Base-by-base conservation (phyloP, 2,797 vertebrate genomes). In the Chaenodraco wilsoni region DNA sequence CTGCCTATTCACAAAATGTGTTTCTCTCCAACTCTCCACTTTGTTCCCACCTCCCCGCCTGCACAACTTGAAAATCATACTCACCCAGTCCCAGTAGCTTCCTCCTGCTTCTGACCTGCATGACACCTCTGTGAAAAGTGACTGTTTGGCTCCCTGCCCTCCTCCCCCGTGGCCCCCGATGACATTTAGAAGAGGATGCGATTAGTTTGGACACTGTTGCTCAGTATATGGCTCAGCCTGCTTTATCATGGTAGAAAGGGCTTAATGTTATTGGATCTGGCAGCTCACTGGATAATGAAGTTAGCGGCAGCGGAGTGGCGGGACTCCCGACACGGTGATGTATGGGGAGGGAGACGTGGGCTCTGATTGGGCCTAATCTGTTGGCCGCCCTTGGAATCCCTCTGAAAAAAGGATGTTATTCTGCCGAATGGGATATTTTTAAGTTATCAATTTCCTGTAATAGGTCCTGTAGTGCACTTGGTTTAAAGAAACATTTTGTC, bases 181-280 rank as follows among this genome's bases (percentile, higher is more conserved):
- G 83, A 85, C 81, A 87, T 88, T 88, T 86, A 78, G 73, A 86
- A n/a, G 65, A 82, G 76, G 80, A 78, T 76, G 73, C 75, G 79
- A 82, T 90, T 88, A 86, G 82, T 80, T 78, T 80, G 78, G 74
- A 83, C 72, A 62, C 19, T 78, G 73, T 74, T 78, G 69, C 72
- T 87, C 67, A 21, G 55, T 75, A 41, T 75, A 27, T 23, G 69
- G 76, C 83, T 86, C 81, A 60, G 72, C 51, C 72, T 60, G 74
- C 74, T 83, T 87, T 66, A 87, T 90, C 80, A 46, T 61, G 48
- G 61, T 64, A 74, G 72, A 84, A 74, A 84, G 71, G 74, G 54
- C 73, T 91, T 84, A 78, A 81, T 90, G 87, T 87, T 87, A 88
- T 88, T 86, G 84, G 79, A 88, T 78, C 74, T 89, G 87, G 78